Conservation (phyloP, 2,888 invertebrate species). For the Azorinus chamasolen region DNA sequence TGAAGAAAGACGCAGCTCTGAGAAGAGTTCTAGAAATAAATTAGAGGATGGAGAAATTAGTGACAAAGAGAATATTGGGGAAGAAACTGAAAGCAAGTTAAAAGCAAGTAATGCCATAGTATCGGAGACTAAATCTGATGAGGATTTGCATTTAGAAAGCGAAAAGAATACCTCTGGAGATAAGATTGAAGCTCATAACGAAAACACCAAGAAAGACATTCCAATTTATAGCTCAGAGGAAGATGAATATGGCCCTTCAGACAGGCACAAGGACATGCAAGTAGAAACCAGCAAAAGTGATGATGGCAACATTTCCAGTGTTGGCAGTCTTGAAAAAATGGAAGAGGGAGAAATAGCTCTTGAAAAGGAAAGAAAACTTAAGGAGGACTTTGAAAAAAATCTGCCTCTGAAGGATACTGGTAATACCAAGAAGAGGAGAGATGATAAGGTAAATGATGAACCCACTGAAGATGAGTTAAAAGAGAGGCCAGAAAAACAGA, state of each 20-base stretch:
- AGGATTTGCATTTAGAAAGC: no score
- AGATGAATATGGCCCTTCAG: background rate
- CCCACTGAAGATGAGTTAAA: background rate
- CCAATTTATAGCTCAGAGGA: no score
- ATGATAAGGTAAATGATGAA: background rate
- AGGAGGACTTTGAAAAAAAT: no score
- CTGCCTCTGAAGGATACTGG: no score
- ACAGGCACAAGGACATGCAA: background rate
- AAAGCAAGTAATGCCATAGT: no score
- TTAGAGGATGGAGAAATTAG: background rate
- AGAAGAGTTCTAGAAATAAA: no score
- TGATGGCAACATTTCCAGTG: background rate
- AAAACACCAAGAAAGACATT: no score
- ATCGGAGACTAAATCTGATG: no score
- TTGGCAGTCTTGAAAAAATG: background rate
- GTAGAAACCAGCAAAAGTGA: constrained; percentile 7
- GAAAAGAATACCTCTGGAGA: no score
- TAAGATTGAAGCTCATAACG: no score
- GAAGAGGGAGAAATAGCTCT: background rate
- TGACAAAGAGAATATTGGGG: background rate
- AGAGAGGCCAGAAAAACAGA: constrained; percentile 7
- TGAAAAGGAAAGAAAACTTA: no score
- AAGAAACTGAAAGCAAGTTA: background rate
- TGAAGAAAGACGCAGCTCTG: background rate
- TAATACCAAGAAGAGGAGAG: no score